phyloP scores from a whole-genome alignment of 2,113 vertebrate species.

The Epinephelus fuscoguttatus region DNA sequence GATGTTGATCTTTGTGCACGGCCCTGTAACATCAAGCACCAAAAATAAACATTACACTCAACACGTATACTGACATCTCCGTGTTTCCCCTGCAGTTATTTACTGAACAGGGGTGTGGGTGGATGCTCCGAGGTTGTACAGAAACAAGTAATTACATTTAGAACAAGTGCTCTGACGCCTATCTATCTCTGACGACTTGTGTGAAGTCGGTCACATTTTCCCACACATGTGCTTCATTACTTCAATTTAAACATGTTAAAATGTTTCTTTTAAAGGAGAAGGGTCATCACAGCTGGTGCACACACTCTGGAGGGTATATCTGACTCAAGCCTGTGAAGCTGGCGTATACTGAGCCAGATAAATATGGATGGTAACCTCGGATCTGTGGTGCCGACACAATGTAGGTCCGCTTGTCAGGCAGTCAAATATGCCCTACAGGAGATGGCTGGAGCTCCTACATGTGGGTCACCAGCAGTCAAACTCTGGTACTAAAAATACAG shows the following conservation, averaged over 20 bases:
- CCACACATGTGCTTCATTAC: too few species aligned
- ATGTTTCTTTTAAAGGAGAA: neutral
- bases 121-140: neutral
- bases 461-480: constrained; percentile 25
- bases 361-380: constrained; percentile 5
- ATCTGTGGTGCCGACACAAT: constrained; percentile 13
- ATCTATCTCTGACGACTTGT: neutral
- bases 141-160: neutral
- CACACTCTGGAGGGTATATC: constrained; percentile 4
- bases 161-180: neutral
- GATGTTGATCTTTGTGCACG: neutral
- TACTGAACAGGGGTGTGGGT: neutral
- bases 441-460: neutral
- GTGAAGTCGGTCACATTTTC: neutral
- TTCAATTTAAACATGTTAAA: neutral
- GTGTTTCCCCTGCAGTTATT: constrained; percentile 5
- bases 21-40: neutral
- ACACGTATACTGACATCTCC: neutral
- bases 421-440: constrained; percentile 35
- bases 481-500: neutral
- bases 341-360: neutral
- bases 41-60: constrained; percentile 11
- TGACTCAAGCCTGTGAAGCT: constrained; percentile 12
- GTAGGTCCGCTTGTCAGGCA: constrained; percentile 12
- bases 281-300: neutral